Conservation (phyloP, 2,797 vertebrate species). For the Argya squamiceps region DNA sequence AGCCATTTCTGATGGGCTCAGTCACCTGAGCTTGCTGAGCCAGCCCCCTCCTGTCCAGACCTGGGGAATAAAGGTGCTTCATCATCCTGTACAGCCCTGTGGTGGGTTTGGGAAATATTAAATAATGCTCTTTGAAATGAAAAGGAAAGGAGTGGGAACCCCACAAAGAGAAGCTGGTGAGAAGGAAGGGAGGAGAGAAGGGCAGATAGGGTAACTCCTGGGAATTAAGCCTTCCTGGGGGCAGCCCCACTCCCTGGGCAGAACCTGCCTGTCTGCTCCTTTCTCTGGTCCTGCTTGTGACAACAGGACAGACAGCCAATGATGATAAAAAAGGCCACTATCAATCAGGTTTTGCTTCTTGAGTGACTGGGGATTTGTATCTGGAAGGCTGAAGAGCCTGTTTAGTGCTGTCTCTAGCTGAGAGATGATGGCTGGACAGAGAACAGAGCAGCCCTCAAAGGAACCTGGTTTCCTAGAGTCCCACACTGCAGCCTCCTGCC, state of each 20-base stretch:
- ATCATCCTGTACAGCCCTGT: background rate
- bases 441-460: background rate
- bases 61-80: background rate
- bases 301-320: background rate
- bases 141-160: background rate
- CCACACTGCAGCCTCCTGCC: rapidly evolving
- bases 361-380: background rate
- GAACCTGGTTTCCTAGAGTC: background rate
- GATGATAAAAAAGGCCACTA: background rate
- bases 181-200: background rate
- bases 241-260: background rate
- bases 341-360: background rate
- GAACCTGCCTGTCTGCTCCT: background rate
- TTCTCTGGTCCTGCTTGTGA: background rate
- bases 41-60: background rate
- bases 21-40: background rate
- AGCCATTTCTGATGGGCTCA: background rate
- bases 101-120: background rate
- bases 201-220: background rate
- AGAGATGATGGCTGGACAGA: rapidly evolving
- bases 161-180: background rate
- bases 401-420: background rate
- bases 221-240: background rate
- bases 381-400: rapidly evolving
- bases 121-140: background rate